Conservation (phyloP, 2,888 invertebrate species). For the Ophion ventricosus region DNA sequence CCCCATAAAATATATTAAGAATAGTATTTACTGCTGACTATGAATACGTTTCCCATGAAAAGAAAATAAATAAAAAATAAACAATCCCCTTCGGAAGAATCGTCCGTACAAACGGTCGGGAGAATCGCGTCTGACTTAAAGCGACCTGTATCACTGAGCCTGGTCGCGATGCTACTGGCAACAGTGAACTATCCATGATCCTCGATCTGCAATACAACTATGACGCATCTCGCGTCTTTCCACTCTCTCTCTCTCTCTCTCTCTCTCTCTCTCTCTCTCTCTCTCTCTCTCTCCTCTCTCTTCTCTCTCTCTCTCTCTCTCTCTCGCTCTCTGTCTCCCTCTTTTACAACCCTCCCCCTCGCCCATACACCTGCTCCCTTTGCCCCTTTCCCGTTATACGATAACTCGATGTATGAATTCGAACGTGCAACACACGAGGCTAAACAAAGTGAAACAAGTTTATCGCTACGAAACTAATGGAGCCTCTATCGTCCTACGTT, state of each 20-base stretch:
- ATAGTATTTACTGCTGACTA: no score
- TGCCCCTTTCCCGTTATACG: not conserved
- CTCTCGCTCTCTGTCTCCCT: not conserved
- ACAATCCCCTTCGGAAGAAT: not conserved
- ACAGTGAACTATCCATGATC: conserved; percentile 20
- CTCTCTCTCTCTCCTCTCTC: not conserved
- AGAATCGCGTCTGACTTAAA: conserved; percentile 36
- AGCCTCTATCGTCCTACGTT: conserved; percentile 52
- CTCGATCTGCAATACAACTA: conserved; percentile 1
- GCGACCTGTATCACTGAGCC: conserved; percentile 47
- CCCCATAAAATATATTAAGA: no score
- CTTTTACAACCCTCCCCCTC: not conserved
- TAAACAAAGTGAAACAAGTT: conserved; percentile 63
- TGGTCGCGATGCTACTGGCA: conserved; percentile 6
- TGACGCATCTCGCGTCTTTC: conserved; percentile 18
- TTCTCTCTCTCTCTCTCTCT: not conserved
- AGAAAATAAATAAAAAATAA: not conserved
- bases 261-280: conserved; percentile 1
- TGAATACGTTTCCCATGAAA: not conserved
- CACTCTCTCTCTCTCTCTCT: not conserved
- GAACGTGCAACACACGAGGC: conserved; percentile 30
- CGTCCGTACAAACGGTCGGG: not conserved
- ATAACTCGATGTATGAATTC: conserved; percentile 13
- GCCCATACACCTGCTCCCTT: not conserved
- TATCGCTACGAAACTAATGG: conserved; percentile 60